Conservation (phyloP, 2,113 vertebrate genomes). For the Eonycteris spelaea region DNA sequence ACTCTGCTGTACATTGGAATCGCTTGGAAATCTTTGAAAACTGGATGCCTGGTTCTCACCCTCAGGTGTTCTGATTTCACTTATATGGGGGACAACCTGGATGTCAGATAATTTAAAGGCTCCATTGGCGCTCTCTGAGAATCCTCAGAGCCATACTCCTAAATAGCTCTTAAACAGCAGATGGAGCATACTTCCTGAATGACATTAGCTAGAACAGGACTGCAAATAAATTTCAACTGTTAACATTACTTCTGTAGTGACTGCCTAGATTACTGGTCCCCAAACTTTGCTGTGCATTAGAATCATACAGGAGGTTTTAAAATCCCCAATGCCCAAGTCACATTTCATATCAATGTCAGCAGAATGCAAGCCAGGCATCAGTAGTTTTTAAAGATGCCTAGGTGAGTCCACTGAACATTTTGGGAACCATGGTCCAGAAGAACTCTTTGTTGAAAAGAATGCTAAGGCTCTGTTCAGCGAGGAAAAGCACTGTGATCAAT, state of each 20-base stretch:
- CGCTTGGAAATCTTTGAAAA: background rate
- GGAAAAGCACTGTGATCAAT: background rate
- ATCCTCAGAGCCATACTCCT: background rate
- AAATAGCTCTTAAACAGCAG: background rate
- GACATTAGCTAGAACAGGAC: background rate
- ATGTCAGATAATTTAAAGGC: background rate
- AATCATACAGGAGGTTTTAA: background rate
- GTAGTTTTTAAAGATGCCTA: background rate
- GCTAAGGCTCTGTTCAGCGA: background rate
- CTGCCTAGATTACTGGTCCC: background rate
- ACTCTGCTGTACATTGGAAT: background rate
- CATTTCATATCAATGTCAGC: background rate
- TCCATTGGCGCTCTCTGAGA: background rate
- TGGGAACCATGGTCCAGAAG: background rate
- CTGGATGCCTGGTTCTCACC: background rate
- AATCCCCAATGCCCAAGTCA: background rate
- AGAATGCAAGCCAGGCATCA: background rate
- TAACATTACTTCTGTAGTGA: background rate
- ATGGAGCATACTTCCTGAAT: background rate
- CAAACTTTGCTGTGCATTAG: background rate
- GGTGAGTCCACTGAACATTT: background rate
- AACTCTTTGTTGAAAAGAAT: background rate
- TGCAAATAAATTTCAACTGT: background rate
- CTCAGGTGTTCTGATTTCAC: background rate
- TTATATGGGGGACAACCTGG: background rate